Conservation (phyloP, 2,113 vertebrate species). For the Athene cunicularia region DNA sequence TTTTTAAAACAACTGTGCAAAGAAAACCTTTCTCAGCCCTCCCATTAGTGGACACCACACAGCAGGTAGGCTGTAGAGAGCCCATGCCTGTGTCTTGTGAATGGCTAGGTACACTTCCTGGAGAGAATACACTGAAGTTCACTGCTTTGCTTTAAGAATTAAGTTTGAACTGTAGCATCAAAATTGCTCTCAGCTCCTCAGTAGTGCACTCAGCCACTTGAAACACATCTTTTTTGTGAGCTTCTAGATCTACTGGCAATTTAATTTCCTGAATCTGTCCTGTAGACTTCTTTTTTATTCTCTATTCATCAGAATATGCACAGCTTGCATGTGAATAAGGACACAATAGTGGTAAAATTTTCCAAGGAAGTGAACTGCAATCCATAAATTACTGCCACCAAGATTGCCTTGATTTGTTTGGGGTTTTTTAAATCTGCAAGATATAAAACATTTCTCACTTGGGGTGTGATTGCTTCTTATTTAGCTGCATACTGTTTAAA, state of each 20-base stretch:
- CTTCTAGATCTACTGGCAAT: background rate
- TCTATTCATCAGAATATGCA: background rate
- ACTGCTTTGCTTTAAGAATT: background rate
- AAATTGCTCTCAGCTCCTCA: background rate
- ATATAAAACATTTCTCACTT: background rate
- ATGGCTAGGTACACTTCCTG: background rate
- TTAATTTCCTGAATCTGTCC: background rate
- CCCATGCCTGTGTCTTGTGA: background rate
- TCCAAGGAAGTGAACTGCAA: background rate
- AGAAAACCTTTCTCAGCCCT: background rate
- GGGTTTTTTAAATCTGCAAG: background rate
- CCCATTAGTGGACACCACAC: fast-evolving
- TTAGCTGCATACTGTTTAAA: background rate
- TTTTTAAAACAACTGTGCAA: background rate
- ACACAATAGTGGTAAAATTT: background rate
- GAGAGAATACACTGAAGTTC: background rate
- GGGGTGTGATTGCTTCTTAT: background rate
- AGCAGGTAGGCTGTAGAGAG: background rate
- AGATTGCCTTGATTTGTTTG: background rate
- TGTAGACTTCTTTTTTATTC: background rate
- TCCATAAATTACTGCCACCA: background rate
- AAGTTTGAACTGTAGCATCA: background rate
- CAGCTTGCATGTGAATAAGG: background rate
- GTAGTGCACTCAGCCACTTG: background rate
- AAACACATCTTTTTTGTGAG: no score